Evolutionary conservation across 2,797 vertebrate genomes (phyloP).

Genomic region (Diceros bicornis): DNA sequence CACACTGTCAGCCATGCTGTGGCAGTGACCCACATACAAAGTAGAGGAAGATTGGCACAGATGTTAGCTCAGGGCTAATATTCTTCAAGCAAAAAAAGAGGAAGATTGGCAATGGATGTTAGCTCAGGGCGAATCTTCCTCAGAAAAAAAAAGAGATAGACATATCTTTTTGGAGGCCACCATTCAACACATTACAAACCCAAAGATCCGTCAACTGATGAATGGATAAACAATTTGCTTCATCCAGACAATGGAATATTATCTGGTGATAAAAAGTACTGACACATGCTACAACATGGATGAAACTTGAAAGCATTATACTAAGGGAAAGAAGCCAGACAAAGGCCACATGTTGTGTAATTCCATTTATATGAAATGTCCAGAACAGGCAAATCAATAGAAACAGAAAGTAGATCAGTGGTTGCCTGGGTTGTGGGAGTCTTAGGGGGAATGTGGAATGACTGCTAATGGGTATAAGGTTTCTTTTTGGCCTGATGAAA

Average conservation of each 20-base stretch:
- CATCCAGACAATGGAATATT: slow-evolving; percentile 36
- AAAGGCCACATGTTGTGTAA: slow-evolving; percentile 37
- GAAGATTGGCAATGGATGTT: too few species aligned
- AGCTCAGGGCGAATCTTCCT: too few species aligned
- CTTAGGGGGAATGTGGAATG: not conserved
- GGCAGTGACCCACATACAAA: too few species aligned
- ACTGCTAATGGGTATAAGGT: slow-evolving; percentile 29
- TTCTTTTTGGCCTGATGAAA: slow-evolving; percentile 63
- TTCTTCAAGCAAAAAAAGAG: too few species aligned
- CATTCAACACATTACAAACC: not conserved
- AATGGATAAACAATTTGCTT: not conserved
- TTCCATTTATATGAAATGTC: slow-evolving; percentile 46
- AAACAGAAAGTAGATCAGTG: slow-evolving; percentile 52
- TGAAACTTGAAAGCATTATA: slow-evolving; percentile 40
- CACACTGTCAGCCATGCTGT: too few species aligned
- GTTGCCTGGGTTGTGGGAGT: not conserved
- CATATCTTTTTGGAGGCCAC: not conserved
- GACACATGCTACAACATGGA: not conserved
- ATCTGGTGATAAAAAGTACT: slow-evolving; percentile 24
- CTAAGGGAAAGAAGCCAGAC: slow-evolving; percentile 43
- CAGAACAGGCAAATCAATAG: slow-evolving; percentile 56
- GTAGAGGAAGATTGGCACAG: too few species aligned
- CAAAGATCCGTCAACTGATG: slow-evolving; percentile 21
- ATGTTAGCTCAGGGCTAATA: too few species aligned
- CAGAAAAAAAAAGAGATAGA: not conserved